Conservation (phyloP, 2,888 invertebrate genomes). For the Melanargia galathea region DNA sequence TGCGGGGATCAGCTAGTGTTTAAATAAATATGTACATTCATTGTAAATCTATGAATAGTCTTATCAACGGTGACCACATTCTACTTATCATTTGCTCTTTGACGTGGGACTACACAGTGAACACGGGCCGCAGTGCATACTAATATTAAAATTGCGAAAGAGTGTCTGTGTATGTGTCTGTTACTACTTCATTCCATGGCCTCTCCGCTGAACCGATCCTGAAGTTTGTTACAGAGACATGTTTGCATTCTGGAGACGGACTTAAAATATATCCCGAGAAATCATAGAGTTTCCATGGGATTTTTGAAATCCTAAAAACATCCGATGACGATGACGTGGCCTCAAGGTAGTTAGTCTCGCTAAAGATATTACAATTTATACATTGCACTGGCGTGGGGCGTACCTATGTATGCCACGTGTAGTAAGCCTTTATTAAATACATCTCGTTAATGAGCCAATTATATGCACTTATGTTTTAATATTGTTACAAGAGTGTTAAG, state of each 20-base stretch:
- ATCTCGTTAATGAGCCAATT: slow-evolving; percentile 24
- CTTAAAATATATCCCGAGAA: too few species aligned
- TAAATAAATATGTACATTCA: too few species aligned
- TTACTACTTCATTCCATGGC: too few species aligned
- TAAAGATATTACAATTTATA: slow-evolving; percentile 27
- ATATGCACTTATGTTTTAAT: slow-evolving; percentile 27
- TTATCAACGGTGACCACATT: slow-evolving; percentile 18
- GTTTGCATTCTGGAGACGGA: too few species aligned
- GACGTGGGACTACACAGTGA: slow-evolving; percentile 39
- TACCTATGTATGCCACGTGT: slow-evolving; percentile 38
- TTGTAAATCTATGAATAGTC: slow-evolving; percentile 21
- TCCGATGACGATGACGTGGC: too few species aligned
- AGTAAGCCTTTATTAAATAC: slow-evolving; percentile 10
- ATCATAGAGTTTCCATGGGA: too few species aligned
- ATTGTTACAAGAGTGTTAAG: slow-evolving; percentile 22
- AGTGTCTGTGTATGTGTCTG: too few species aligned
- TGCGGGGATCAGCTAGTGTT: too few species aligned
- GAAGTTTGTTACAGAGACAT: too few species aligned
- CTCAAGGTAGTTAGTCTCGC: slow-evolving; percentile 16
- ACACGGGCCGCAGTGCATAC: slow-evolving; percentile 24
- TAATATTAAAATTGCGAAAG: too few species aligned
- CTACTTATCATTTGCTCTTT: slow-evolving; percentile 40
- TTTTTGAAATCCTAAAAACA: too few species aligned
- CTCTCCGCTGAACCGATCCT: too few species aligned
- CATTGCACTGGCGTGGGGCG: slow-evolving; percentile 16